Evolutionary conservation across 2,797 vertebrate genomes (phyloP), one percentile per base, ranked within the genome.

Genomic region (Poecilia picta): DNA sequence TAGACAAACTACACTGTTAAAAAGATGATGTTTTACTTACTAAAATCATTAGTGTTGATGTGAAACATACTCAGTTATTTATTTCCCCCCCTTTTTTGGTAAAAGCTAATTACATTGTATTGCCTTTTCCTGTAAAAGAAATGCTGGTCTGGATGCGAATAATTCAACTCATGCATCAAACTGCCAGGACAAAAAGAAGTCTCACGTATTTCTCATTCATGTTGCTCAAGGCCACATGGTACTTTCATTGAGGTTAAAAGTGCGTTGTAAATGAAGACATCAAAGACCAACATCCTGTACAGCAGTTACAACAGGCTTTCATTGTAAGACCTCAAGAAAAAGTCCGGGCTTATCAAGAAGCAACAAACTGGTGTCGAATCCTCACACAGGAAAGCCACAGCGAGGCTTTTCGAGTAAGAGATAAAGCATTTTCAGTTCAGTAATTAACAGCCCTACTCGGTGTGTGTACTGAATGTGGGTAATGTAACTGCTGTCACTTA

Each of bases 351-450:
- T 55, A 81, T 71, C 77, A 55, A 86, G 36, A 81, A 78, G 75
- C 77, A 75, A 73, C 76, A 25, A 86, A 80, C 68, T 49, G 16
- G 13, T 73, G 4, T 81, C 23, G 75, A 74, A 82, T 92, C 77
- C 49, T 90, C 77, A 89, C 73, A 91, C 81, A 91, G 83, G 87
- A 92, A 94, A 92, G 72, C 92, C 93, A 93, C 92, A 93, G 47
- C 71, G 73, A 87, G 25, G 3, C 79, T 81, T 89, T 93, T 91
- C 87, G 3, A 81, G 92, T 86, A 91, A 93, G 57, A 78, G 75
- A 80, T 74, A 33, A 84, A 79, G 36, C 13, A 49, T 18, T 87
- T 89, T 76, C 43, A 74, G 6, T 43, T 28, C 53, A 57, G 16
- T 72, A 66, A 72, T 62, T 28, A 45, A 28, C 57, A 5, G 15